Percentiles rank a stretch among this genome's conserved stretches.
phyloP scores from a whole-genome alignment of 2,113 vertebrate species.

The Poecilia latipinna region DNA sequence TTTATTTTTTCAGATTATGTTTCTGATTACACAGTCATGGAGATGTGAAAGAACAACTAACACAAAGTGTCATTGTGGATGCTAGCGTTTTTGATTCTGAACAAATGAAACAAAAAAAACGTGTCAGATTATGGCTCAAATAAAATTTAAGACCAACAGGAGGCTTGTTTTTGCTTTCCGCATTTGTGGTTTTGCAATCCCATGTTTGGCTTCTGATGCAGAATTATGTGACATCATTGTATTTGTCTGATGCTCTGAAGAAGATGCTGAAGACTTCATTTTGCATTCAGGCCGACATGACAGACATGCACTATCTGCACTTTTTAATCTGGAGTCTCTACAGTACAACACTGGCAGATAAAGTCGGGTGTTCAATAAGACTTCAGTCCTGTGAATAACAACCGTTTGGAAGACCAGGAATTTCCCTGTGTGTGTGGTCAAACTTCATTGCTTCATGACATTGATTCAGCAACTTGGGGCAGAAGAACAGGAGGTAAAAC shows the following conservation, averaged over 20 bases:
- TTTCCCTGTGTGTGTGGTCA: background rate
- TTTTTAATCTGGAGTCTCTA: background rate
- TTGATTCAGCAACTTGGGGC: slow-evolving; percentile 38
- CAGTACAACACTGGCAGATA: background rate
- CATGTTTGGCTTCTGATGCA: background rate
- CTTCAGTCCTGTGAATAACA: background rate
- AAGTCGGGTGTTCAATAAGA: background rate
- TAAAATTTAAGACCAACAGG: too few relatives aligned
- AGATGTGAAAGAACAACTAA: background rate
- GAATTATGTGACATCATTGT: background rate
- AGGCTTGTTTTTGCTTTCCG: too few relatives aligned
- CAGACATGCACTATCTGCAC: background rate
- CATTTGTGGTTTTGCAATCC: background rate
- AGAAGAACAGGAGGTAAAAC: slow-evolving; percentile 9
- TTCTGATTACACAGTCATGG: too few relatives aligned
- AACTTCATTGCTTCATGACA: background rate
- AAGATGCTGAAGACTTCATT: too few relatives aligned
- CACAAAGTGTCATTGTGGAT: background rate
- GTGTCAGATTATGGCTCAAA: too few relatives aligned
- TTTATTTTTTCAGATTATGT: too few relatives aligned
- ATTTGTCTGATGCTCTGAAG: too few relatives aligned
- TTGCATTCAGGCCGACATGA: background rate
- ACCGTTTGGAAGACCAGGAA: background rate
- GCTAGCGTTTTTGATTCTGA: too few relatives aligned
- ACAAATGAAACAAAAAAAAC: too few relatives aligned